A percentile compares a stretch with the other conserved stretches of the same genome.
Conservation (phyloP, 2,888 invertebrate species). For the Pachycephus smyrnensis region DNA sequence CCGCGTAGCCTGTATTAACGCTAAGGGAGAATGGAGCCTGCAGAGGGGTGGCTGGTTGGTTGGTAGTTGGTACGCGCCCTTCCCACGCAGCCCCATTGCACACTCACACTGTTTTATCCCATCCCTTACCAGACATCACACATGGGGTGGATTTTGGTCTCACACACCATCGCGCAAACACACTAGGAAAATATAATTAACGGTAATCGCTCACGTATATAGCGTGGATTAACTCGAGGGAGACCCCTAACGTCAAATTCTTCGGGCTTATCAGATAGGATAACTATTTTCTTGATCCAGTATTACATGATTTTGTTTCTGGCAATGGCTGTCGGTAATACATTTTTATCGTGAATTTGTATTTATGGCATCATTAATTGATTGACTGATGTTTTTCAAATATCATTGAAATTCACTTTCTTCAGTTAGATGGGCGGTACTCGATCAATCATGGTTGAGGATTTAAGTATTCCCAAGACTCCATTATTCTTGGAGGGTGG, state of each 20-base stretch:
- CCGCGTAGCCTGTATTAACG: constrained; percentile 62
- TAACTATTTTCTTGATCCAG: constrained; percentile 43
- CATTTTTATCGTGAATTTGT: not conserved
- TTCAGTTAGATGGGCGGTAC: not conserved
- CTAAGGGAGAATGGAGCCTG: constrained; percentile 46
- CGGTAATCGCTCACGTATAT: constrained; percentile 66
- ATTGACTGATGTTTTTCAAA: not conserved
- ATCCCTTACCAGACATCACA: not conserved
- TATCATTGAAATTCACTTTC: not conserved
- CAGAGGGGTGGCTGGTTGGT: constrained; percentile 28
- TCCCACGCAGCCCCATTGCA: constrained; percentile 31
- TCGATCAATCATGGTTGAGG: not conserved
- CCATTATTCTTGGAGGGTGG: not conserved
- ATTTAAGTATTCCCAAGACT: not conserved
- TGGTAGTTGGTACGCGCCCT: constrained; percentile 37
- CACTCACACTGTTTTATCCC: not conserved
- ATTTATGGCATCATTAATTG: not conserved
- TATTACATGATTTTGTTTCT: constrained; percentile 28
- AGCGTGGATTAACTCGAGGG: constrained; percentile 51
- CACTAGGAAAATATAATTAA: constrained; percentile 65
- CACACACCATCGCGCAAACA: constrained; percentile 35
- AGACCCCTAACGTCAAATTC: constrained; percentile 49
- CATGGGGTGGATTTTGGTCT: constrained; percentile 11
- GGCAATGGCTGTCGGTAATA: not conserved
- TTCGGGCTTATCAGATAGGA: constrained; percentile 50